Base-by-base conservation (phyloP, 2,888 invertebrate genomes). In the Drosophila longiperda region DNA sequence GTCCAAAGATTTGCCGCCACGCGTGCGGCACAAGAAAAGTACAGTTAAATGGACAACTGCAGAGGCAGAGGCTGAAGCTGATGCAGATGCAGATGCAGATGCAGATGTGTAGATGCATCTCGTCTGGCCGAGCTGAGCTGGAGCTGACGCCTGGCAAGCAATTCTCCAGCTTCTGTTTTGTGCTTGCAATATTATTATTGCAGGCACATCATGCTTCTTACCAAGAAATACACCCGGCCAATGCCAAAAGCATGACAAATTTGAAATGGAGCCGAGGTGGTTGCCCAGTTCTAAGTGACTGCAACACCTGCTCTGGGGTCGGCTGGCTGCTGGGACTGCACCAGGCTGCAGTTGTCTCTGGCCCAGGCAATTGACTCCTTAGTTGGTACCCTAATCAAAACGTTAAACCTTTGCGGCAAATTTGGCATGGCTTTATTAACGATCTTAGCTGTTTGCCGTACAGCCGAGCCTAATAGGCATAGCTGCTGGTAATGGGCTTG, bases 321-420 rank as follows among this genome's bases (percentile, higher is more conserved):
- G 42, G 17, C 50, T 58, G 29, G 17, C 50, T 58, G 29, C 15
- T 23, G 40, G 8, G 23, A 8, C 36, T 32, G 40, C 42, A 9
- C 36, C 20, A 60, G 67, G 26, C 42, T 61, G 40, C 12, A 29
- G 15, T 57, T 52, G 29, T 59, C 50, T 45, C 23, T 45, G 23
- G 26, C 15, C 23, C 23, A 45, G 45, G 45, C 69, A 78, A 78
- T 78, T 78, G 77, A 54, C 78, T 75, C 71, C 62, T 42, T 34
- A 54, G 53, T 78, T 75, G 75, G 49, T 74, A 67, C 66, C 75
- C 72, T 75, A 85, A 85, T 85, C 85, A 85, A 88, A 87, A 82
- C 80, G 85, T 87, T 85, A 87, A 83, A 62, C 80, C 83, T 81
- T 87, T 82, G 66, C 82, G 42, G 79, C 66, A 64, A 72, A 81